Evolutionary conservation across 2,113 vertebrate genomes (phyloP).

Genomic region (Abramis brama): DNA sequence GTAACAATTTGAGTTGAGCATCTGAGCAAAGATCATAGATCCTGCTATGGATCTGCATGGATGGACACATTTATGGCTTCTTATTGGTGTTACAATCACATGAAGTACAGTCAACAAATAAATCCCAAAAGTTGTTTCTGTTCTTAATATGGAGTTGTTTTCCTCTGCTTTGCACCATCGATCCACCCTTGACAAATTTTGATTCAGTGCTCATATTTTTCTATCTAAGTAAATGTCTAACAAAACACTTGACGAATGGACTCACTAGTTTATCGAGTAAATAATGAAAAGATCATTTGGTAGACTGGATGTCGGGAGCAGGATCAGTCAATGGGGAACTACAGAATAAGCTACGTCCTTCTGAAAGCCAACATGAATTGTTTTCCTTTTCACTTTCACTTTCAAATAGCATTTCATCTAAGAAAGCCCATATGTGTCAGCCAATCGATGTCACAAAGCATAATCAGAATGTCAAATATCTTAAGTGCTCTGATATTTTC

Average conservation of each 20-base stretch:
- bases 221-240: constrained; percentile 56
- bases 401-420: constrained; percentile 36
- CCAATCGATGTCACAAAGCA: constrained; percentile 38
- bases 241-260: constrained; percentile 55
- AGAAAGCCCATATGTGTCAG: constrained; percentile 39
- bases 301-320: constrained; percentile 37
- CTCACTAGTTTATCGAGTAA: constrained; percentile 55
- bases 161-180: constrained; percentile 49
- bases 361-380: constrained; percentile 30
- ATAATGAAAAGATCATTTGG: constrained; percentile 58
- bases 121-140: constrained; percentile 34
- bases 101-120: constrained; percentile 37
- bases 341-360: constrained; percentile 19
- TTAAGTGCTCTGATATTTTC: constrained; percentile 42
- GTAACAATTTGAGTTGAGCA: not conserved
- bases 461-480: constrained; percentile 46
- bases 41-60: not conserved
- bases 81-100: constrained; percentile 4
- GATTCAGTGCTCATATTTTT: constrained; percentile 55
- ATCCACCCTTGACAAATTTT: constrained; percentile 54
- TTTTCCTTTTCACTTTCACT: constrained; percentile 36
- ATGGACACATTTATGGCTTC: constrained; percentile 26
- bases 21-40: constrained; percentile 27
- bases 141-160: constrained; percentile 25
- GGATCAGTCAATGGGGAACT: constrained; percentile 29